Conservation (phyloP, 2,888 invertebrate species). For the Embidobia sp. region DNA sequence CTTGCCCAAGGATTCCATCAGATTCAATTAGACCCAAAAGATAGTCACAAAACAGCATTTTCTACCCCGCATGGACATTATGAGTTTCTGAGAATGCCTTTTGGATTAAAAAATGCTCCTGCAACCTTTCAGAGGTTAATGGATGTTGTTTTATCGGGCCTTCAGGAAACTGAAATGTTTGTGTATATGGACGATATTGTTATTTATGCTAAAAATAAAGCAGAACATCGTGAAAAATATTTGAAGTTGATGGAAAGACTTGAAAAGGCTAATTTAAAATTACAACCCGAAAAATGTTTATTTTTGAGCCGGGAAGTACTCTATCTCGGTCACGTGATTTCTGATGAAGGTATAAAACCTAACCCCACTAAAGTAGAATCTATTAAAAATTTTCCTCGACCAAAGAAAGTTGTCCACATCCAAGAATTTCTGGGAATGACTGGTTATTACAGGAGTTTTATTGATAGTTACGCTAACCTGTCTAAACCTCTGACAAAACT, state of each 20-base stretch:
- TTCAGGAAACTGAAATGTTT: conserved; percentile 3
- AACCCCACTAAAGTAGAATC: conserved; percentile 9
- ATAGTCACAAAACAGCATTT: background rate
- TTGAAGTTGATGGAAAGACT: background rate
- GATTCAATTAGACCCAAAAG: background rate
- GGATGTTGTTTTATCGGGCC: conserved; percentile 2
- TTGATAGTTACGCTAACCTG: background rate
- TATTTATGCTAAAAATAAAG: background rate
- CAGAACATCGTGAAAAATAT: conserved; percentile 4
- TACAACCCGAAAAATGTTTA: conserved; percentile 3
- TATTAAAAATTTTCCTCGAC: conserved; percentile 3
- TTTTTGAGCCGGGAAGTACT: conserved; percentile 15
- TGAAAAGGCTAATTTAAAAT: conserved; percentile 3
- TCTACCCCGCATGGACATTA: conserved; percentile 6
- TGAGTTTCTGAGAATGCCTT: conserved; percentile 1
- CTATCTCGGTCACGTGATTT: conserved; percentile 12
- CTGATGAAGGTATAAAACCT: background rate
- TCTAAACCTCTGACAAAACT: conserved; percentile 1
- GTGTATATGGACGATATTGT: conserved; percentile 14
- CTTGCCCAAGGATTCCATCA: conserved; percentile 8
- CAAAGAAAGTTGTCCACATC: conserved; percentile 9
- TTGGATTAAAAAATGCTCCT: too few species aligned
- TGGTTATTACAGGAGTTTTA: conserved; percentile 6
- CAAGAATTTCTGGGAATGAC: conserved; percentile 4
- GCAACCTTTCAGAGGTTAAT: conserved; percentile 2